Evolutionary conservation across 2,113 vertebrate species (phyloP).

Genomic region (Rostratula benghalensis): DNA sequence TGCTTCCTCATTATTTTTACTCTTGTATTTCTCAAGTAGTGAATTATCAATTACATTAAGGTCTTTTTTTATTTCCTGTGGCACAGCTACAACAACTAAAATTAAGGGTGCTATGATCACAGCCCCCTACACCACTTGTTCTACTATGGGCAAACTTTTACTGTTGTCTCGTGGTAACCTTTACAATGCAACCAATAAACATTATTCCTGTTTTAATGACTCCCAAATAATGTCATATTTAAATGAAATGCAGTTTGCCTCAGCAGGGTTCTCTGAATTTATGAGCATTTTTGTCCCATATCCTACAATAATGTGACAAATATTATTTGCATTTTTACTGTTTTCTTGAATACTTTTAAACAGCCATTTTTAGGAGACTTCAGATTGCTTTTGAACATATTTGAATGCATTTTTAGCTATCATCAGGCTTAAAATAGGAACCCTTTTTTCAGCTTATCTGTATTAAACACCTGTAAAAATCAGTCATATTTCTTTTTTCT

Average conservation of each 20-base stretch:
- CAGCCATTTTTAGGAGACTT: constrained; percentile 75
- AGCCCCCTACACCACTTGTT: not conserved
- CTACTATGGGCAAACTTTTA: constrained; percentile 1
- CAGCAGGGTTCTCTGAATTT: constrained; percentile 66
- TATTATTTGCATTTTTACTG: constrained; percentile 80
- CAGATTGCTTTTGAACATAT: constrained; percentile 78
- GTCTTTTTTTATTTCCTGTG: not conserved
- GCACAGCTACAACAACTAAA: not conserved
- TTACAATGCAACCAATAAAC: constrained; percentile 50
- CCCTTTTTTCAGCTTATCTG: constrained; percentile 81
- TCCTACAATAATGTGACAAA: constrained; percentile 73
- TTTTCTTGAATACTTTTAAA: constrained; percentile 78
- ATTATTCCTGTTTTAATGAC: constrained; percentile 68
- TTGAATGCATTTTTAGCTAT: constrained; percentile 80
- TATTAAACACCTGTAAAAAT: constrained; percentile 85
- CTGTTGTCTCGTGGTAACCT: constrained; percentile 47
- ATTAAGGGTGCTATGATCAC: not conserved
- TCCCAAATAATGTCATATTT: constrained; percentile 64
- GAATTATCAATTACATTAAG: not conserved
- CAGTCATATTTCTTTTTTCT: constrained; percentile 74
- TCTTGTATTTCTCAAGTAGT: not conserved
- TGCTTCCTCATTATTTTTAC: not conserved
- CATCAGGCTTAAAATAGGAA: constrained; percentile 77
- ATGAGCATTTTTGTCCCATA: constrained; percentile 68
- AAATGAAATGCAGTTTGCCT: constrained; percentile 59